Base-by-base conservation (phyloP, 2,888 invertebrate species). In the Scaptomyza tumidula region DNA sequence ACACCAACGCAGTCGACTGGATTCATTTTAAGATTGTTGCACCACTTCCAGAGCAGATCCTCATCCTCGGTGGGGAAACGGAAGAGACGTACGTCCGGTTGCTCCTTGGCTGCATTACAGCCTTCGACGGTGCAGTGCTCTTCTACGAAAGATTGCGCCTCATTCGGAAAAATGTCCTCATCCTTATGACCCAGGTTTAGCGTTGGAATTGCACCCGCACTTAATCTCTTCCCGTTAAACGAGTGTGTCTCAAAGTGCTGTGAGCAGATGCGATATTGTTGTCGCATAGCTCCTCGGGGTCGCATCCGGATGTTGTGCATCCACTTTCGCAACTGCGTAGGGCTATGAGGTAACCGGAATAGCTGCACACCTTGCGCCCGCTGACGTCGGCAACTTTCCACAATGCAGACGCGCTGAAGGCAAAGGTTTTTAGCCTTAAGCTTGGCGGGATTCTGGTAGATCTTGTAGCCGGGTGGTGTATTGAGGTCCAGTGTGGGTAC, bases 391-490 rank as follows among this genome's bases (percentile, higher is more conserved):
- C 90, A 90, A 13, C 86, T 83, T 29, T 90, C 86, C 29, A 90
- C 84, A 31, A 89, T 78, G 62, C 90, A 90, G 9, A 89, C 82
- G 2, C 88, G 81, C 53, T 91, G 86, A 31, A 86, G 52, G 11
- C 90, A 86, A 29, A 88, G 46, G 50, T 90, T 91, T 24, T 78
- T 80, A 29, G 83, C 78, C 67, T 89, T 89, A 0, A 90, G 71
- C 49, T 90, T 87, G 14, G 90, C 83, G 10, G 90, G 91, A 71
- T 90, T 90, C 65, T 90, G 90, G 58, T 90, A 90, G 43, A 90
- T 88, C 68, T 91, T 91, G 48, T 89, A 83, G 11, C 90, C 90
- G 0, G 87, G 60, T 0, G 90, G 91, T 0, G 85, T 66, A 43
- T 90, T 90, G 0, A 90, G 65, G 9, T 90, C 86, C 4, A 91